Evolutionary conservation across 2,797 vertebrate genomes (phyloP).

Genomic region (Danio tinwini): DNA sequence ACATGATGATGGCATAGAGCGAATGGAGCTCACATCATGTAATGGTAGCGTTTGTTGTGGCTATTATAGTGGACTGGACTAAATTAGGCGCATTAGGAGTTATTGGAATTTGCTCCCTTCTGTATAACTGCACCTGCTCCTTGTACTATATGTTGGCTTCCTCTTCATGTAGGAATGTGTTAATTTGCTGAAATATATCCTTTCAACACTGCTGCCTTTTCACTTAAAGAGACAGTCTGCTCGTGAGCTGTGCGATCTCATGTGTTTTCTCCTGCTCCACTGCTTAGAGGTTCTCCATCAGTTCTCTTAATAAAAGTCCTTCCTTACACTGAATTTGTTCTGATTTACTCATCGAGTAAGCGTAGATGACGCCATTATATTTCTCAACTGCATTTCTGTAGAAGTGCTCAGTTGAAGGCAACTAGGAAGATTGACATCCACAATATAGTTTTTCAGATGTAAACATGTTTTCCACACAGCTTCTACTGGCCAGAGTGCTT

Average conservation of each 20-base stretch:
- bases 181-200: neutral
- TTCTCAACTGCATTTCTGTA: neutral
- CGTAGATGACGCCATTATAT: neutral
- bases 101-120: neutral
- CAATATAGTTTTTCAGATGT: neutral
- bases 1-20: no score
- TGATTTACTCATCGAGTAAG: neutral
- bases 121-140: neutral
- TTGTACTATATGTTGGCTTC: neutral
- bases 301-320: neutral
- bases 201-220: neutral
- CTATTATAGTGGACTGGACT: no score
- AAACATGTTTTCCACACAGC: no score
- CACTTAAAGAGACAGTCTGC: slow-evolving; percentile 1
- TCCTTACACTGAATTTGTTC: neutral
- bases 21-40: no score
- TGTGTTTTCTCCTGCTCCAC: neutral
- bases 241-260: neutral
- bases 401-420: neutral
- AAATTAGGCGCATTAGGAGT: no score
- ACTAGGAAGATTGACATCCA: neutral
- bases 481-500: no score
- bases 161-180: neutral
- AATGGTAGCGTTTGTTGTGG: no score
- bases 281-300: neutral